Evolutionary conservation across 2,797 vertebrate genomes (phyloP).

Genomic region (Muscicapa striata): DNA sequence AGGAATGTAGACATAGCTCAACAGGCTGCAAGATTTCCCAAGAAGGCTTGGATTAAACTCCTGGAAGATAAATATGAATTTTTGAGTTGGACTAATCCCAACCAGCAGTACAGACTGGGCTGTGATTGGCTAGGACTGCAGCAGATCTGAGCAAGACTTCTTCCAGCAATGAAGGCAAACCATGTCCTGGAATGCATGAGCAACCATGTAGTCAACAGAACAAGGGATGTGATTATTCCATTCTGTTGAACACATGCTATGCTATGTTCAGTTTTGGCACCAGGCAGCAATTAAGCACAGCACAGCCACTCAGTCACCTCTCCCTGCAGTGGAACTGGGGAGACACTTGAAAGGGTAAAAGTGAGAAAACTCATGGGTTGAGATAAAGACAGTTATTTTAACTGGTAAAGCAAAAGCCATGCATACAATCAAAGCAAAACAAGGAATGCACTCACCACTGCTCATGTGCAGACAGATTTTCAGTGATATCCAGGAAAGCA

Average conservation of each 20-base stretch:
- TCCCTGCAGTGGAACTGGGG: not conserved
- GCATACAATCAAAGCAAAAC: not conserved
- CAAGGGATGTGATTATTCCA: not conserved
- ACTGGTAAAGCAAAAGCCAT: not conserved
- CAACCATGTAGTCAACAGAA: not conserved
- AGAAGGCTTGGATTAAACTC: not conserved
- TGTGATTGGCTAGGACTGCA: not conserved
- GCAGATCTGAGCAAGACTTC: not conserved
- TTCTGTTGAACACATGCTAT: not conserved
- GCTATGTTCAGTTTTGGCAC: not conserved
- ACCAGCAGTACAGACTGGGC: not conserved
- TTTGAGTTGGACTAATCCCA: not conserved
- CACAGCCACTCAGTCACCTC: not conserved
- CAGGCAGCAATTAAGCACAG: not conserved
- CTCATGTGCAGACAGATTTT: not conserved
- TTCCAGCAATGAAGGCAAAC: not conserved
- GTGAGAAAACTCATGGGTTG: not conserved
- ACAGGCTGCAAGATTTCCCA: not conserved
- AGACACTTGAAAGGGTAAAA: not conserved
- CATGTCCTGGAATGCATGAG: not conserved
- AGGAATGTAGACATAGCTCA: fast-evolving
- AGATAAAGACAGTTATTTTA: not conserved
- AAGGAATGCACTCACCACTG: not conserved
- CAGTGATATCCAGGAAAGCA: fast-evolving
- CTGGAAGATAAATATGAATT: not conserved